Conservation (phyloP, 1,140 invertebrate species). For the Neodiprion fabricii region DNA sequence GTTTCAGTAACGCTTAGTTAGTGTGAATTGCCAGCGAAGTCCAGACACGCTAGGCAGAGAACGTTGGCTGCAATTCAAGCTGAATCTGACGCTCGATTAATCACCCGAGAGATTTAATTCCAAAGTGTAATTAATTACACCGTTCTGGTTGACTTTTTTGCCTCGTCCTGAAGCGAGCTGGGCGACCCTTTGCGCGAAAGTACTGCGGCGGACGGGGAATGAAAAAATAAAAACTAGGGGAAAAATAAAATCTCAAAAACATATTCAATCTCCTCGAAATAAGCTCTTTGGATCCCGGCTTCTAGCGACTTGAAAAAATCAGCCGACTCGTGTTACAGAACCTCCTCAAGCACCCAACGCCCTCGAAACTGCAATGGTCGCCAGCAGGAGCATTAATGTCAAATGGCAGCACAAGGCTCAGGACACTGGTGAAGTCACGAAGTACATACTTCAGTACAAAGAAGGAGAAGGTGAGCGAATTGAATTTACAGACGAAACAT, state of each 20-base stretch:
- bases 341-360: conserved; percentile 74
- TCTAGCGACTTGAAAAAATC: conserved; percentile 13
- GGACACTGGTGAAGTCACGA: conserved; percentile 74
- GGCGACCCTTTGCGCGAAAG: no score
- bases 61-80: background rate
- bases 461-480: conserved; percentile 65
- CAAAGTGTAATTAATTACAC: background rate
- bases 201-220: no score
- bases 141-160: background rate
- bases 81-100: conserved; percentile 2
- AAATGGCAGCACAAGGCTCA: conserved; percentile 77
- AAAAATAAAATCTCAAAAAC: no score
- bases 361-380: conserved; percentile 72
- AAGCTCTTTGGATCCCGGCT: no score
- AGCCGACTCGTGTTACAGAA: conserved; percentile 58
- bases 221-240: no score
- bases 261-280: no score
- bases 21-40: no score
- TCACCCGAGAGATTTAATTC: background rate
- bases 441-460: conserved; percentile 77
- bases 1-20: no score
- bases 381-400: conserved; percentile 74
- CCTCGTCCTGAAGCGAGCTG: no score
- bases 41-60: no score
- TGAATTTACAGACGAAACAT: background rate